A percentile compares a stretch with the other conserved stretches of the same genome.
Evolutionary conservation across 2,888 invertebrate genomes (phyloP).

Genomic region (Rhyacophila evoluta): DNA sequence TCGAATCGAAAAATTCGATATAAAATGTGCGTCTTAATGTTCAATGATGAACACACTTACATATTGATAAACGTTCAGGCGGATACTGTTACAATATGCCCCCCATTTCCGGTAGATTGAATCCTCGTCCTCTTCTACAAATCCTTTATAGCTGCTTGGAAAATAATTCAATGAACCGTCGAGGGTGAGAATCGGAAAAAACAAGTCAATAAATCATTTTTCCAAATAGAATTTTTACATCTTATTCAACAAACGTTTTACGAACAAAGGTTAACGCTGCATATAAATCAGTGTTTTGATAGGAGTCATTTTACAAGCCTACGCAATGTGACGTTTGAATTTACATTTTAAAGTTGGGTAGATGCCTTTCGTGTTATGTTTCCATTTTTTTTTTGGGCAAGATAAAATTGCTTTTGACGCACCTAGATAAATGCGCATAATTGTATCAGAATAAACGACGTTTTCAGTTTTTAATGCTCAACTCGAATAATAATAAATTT

Average conservation of each 20-base stretch:
- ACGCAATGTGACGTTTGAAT: conserved; percentile 1
- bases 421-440: background rate
- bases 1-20: no score
- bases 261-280: conserved; percentile 39
- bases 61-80: conserved; percentile 12
- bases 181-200: conserved; percentile 47
- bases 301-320: conserved; percentile 7
- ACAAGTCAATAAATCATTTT: conserved; percentile 51
- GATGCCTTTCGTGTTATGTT: background rate
- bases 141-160: conserved; percentile 35
- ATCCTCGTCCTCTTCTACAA: conserved; percentile 19
- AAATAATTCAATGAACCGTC: conserved; percentile 43
- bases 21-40: conserved; percentile 1
- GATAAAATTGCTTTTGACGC: background rate
- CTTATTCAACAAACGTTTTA: conserved; percentile 47
- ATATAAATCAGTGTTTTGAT: conserved; percentile 40
- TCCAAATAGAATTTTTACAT: conserved; percentile 41
- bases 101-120: conserved; percentile 28
- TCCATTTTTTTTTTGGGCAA: background rate
- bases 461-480: background rate
- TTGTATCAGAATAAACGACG: background rate
- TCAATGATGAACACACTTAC: conserved; percentile 4
- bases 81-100: conserved; percentile 20
- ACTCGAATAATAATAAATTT: no score
- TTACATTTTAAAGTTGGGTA: background rate